Evolutionary conservation across 2,797 vertebrate genomes (phyloP), one percentile per base, ranked within the genome.

Genomic region (Oophaga sylvatica): DNA sequence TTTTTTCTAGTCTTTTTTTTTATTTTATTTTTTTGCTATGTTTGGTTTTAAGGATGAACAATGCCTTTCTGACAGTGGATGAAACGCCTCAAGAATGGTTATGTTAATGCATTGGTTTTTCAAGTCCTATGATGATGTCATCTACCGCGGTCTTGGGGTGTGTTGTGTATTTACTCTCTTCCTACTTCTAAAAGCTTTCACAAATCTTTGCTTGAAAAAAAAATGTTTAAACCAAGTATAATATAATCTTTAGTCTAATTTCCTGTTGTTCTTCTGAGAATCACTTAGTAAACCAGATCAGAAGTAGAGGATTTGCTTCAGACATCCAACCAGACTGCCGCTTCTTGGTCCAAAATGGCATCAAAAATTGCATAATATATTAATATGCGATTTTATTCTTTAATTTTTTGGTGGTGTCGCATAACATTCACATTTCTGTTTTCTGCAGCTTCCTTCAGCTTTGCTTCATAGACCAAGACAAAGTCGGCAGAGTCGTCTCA

Each of bases 11-110:
- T 35, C 4, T 35, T 35, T 59, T 67, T n/a, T 77, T 67, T 35
- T 41, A 26, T 68, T 77, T 83, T 76, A 80, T 79, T 19, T 68
- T 11, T 45, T 59, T 12, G 2, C 62, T 31, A 26, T 29, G 53
- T 82, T 20, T 17, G 29, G 35, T 56, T 83, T 73, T 87, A 77
- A 57, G 67, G 59, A 59, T 60, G 31, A 5, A n/a, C 17, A 41
- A 41, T 22, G 26, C 20, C 41, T 62, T 48, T 68, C 57, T 62
- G 22, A n/a, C 5, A 12, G 59, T 80, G 45, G 35, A 70, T 31
- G 6, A 60, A 29, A 78, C 53, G 1, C 15, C 10, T 16, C 41
- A 41, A 31, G 53, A 62, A 8, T 59, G 8, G 9, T 2, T 48
- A 62, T 48, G n/a, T 45, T 62, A 73, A 20, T 81, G 31, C 78